Conservation (phyloP, 2,113 vertebrate species). For the Rutilus rutilus region DNA sequence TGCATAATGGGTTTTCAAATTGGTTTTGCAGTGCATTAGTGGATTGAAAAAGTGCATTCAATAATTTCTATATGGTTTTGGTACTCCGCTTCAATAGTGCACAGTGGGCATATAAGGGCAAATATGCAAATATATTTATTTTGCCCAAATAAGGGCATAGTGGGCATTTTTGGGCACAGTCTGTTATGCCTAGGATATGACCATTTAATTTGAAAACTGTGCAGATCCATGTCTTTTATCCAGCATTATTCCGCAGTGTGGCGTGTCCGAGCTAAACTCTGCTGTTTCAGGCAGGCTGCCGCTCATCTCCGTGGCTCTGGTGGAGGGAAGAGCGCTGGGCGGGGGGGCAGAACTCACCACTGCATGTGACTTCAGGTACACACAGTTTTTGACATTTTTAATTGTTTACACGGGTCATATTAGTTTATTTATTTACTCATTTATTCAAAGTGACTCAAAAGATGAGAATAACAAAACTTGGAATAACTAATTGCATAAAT, state of each 20-base stretch:
- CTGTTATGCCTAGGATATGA: not conserved
- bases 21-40: not conserved
- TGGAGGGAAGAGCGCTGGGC: constrained; percentile 90
- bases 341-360: constrained; percentile 93
- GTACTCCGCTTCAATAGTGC: not conserved
- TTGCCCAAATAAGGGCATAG: too few species aligned
- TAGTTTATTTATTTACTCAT: not conserved
- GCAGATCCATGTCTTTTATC: not conserved
- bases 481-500: too few species aligned
- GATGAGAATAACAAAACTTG: too few species aligned
- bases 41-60: not conserved
- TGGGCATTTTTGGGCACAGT: too few species aligned
- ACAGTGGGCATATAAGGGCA: not conserved
- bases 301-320: constrained; percentile 88
- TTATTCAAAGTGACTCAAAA: too few species aligned
- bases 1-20: not conserved
- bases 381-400: not conserved
- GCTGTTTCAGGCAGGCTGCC: constrained; percentile 79
- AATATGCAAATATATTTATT: too few species aligned
- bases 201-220: not conserved
- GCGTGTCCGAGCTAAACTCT: not conserved
- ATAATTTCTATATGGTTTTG: not conserved
- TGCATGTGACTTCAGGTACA: constrained; percentile 95
- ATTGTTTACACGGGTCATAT: not conserved
- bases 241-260: not conserved